Evolutionary conservation across 2,113 vertebrate genomes (phyloP).

Genomic region (Leptodactylus fuscus): DNA sequence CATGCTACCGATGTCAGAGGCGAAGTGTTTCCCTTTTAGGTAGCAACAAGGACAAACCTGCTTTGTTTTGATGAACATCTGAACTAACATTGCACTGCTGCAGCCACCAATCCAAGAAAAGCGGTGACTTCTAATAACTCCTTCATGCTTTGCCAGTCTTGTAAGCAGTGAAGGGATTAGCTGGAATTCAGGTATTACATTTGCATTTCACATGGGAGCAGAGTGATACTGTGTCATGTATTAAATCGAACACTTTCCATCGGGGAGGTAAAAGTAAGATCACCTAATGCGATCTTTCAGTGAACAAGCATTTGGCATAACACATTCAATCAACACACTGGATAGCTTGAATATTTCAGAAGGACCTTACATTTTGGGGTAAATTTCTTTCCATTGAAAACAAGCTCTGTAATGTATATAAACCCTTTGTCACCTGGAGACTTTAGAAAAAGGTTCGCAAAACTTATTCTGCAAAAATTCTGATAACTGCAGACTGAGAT

Average conservation of each 20-base stretch:
- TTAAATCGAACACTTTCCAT: background rate
- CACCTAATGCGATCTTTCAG: background rate
- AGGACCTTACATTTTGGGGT: background rate
- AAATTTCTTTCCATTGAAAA: too few relatives aligned
- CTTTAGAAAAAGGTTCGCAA: too few relatives aligned
- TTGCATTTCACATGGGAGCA: conserved; percentile 38
- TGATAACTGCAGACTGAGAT: too few relatives aligned
- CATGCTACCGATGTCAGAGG: too few relatives aligned
- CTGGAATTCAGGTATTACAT: conserved; percentile 49
- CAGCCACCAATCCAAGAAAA: conserved; percentile 19
- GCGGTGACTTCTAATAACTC: conserved; percentile 39
- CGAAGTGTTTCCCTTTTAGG: too few relatives aligned
- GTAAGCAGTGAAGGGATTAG: conserved; percentile 40
- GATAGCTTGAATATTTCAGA: background rate
- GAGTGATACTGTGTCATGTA: background rate
- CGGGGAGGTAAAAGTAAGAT: background rate
- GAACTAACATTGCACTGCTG: conserved; percentile 11
- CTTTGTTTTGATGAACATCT: conserved; percentile 35
- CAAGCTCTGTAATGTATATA: too few relatives aligned
- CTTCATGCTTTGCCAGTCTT: conserved; percentile 52
- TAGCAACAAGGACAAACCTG: background rate
- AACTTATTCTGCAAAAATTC: too few relatives aligned
- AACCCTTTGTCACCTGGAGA: too few relatives aligned
- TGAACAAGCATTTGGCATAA: background rate
- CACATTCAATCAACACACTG: background rate